Base-by-base conservation (phyloP, 2,113 vertebrate species). In the Falcunculus frontatus region DNA sequence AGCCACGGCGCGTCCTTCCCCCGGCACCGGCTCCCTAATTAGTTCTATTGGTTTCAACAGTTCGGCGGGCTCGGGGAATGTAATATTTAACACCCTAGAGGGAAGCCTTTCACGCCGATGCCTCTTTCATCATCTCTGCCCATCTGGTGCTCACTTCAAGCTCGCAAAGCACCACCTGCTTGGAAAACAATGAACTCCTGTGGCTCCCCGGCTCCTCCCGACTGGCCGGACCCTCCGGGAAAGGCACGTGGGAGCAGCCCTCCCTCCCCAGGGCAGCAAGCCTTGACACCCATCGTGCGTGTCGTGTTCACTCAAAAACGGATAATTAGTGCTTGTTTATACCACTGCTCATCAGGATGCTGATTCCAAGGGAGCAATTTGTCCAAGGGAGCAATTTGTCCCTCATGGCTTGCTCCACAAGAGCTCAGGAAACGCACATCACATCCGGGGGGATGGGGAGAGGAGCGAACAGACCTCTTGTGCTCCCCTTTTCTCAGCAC, bases 61-160 rank as follows among this genome's bases (percentile, higher is more conserved):
- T 84, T 96, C 91, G 32, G 16, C 11, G 33, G 92, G 76, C 93
- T 70, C 67, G 37, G 87, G 16, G 65, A 95, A 96, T 97, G 97
- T 87, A 98, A 98, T 97, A 97, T 97, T 97, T 94, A 97, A 97
- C 96, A 97, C 96, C 96, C 91, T 50, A 84, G 96, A 96, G 96
- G 93, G 82, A 95, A 93, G 86, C 78, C 93, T 93, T 97, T 96
- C 95, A 94, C 87, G 50, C 55, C 32, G 46, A 94, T 96, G 94
- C 81, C 73, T 97, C 97, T 98, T 97, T 97, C 97, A 97, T 98
- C 97, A 94, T 96, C 90, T 97, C 95, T 96, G 95, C 94, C 97
- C 98, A 97, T 97, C 96, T 97, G 96, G 96, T 94, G 73, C 89
- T 94, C 93, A 84, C 94, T 97, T 96, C 76, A 92, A 97, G 95